Conservation (phyloP, 2,888 invertebrate species). For the Hydraecia micacea region DNA sequence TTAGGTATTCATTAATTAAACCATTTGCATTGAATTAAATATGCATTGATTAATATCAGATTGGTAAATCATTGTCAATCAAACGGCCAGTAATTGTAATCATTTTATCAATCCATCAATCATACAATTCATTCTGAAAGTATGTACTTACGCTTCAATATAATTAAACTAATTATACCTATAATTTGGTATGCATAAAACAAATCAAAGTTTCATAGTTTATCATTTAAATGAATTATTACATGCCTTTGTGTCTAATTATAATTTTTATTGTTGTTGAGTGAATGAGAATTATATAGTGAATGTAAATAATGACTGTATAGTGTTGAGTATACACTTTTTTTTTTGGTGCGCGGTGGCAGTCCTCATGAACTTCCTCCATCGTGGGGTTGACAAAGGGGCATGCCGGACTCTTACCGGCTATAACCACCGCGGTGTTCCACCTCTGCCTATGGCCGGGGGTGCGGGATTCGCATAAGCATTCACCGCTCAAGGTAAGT, state of each 20-base stretch:
- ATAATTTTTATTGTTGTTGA: conserved; percentile 8
- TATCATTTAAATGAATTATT: conserved; percentile 41
- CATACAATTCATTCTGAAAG: conserved; percentile 18
- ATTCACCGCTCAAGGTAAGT: too few species aligned
- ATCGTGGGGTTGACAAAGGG: too few species aligned
- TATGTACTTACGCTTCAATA: conserved; percentile 26
- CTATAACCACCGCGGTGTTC: too few species aligned
- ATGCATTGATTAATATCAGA: conserved; percentile 28
- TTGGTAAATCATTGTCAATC: conserved; percentile 52
- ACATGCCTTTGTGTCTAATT: conserved; percentile 22
- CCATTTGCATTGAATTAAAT: conserved; percentile 28
- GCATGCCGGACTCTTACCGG: too few species aligned
- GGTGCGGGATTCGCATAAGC: too few species aligned
- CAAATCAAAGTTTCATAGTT: conserved; percentile 5
- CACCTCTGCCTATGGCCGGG: too few species aligned
- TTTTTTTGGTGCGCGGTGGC: too few species aligned
- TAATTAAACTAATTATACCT: conserved; percentile 47
- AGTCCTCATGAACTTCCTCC: too few species aligned
- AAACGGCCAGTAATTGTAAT: conserved; percentile 49
- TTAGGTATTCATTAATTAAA: not conserved
- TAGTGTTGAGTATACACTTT: too few species aligned
- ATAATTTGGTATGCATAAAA: conserved; percentile 1
- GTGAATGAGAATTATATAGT: not conserved
- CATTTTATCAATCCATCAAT: conserved; percentile 54
- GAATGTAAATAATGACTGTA: not conserved